These are phyloP conservation scores for Amphipoea oculea DNA, from an alignment of 2,888 invertebrate species.

Conservation along the genomic window DNA sequence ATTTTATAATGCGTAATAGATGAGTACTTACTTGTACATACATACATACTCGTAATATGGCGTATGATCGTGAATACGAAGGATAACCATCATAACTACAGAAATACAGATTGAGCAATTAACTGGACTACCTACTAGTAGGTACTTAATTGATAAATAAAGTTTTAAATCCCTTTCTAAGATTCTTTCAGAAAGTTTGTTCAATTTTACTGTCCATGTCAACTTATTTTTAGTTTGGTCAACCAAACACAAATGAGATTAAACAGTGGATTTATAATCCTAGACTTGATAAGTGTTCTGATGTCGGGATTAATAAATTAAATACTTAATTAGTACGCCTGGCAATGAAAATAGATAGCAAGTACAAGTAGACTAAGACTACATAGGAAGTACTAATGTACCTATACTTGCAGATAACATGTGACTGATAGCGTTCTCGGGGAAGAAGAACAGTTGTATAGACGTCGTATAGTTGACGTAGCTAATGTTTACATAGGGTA, in stretches of 20 bases:
- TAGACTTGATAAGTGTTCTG: neutral
- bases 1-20: slow-evolving; percentile 7
- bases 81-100: neutral
- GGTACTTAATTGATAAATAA: neutral
- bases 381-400: slow-evolving; percentile 33
- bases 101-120: neutral
- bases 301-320: neutral
- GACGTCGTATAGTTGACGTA: neutral
- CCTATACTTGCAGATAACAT: slow-evolving; percentile 48
- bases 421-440: slow-evolving; percentile 51
- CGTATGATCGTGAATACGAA: slow-evolving; percentile 11
- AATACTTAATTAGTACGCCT: neutral
- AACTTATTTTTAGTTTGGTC: neutral
- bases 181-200: neutral
- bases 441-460: slow-evolving; percentile 18
- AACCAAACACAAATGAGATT: slow-evolving; percentile 1
- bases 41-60: neutral
- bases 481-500: neutral
- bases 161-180: neutral
- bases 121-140: neutral
- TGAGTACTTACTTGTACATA: neutral
- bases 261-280: slow-evolving; percentile 4
- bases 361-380: neutral
- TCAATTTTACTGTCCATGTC: too few relatives aligned
- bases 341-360: slow-evolving; percentile 22